Evolutionary conservation across 1,140 invertebrate species (phyloP), one percentile per base, ranked within the genome.

Genomic region (Kradibia gibbosae): DNA sequence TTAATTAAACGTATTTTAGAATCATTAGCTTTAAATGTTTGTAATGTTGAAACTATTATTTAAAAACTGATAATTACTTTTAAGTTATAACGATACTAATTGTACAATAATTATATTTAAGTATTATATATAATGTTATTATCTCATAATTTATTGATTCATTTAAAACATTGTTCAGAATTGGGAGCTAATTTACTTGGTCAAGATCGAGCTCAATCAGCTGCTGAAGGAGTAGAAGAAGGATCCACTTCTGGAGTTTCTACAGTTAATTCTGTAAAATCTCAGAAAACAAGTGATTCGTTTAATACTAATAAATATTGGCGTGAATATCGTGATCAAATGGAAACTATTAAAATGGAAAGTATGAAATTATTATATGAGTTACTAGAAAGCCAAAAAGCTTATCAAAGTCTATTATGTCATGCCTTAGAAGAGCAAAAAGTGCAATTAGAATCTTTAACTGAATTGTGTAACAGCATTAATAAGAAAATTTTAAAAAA

Each of bases 161-260:
- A 34, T 50, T 53, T 28, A 34, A 17, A 55, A 76, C 91, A 45
- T 91, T 22, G 88, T 89, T 85, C 87, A 96, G 96, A 97, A 89
- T 88, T 97, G 10, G 96, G 95, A 36, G 95, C 95, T 22, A 96
- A 96, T 90, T 89, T 97, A 71, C 93, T 95, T 36, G 95, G 95
- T 0, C 94, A 95, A 86, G 95, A 95, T 86, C 83, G 90, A 82
- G 86, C 88, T 39, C 90, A 90, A 82, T 87, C 85, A 65, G 90
- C 76, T 8, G 81, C 84, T 57, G 92, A 92, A 65, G 90, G 91
- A 50, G 90, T 90, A 20, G 94, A 94, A 77, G 92, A 93, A 72
- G 91, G 92, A 25, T 93, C 93, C 0, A 94, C 94, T 11, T 94
- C 94, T 31, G 94, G 93, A 31, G 89, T 92, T 11, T 95, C 95